These are phyloP conservation scores for Rhabdophis nuchalis DNA, from an alignment of 2,797 vertebrate genomes.

Conservation along the genomic window DNA sequence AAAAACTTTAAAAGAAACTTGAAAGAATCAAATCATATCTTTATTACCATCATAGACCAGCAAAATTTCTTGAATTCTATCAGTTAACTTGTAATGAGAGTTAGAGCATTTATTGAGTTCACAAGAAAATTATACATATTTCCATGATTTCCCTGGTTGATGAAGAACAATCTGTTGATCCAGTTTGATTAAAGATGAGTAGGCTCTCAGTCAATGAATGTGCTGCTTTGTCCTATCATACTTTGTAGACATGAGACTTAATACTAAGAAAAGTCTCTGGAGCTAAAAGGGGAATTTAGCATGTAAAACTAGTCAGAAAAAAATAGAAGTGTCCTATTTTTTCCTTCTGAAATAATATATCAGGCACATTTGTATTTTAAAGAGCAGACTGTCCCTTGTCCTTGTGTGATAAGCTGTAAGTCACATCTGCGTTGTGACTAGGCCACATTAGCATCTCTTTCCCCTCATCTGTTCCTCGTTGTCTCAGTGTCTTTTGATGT, in stretches of 20 bases:
- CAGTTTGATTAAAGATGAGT: neutral
- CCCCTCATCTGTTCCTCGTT: neutral
- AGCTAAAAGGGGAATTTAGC: neutral
- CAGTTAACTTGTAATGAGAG: neutral
- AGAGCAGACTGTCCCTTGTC: neutral
- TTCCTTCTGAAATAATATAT: neutral
- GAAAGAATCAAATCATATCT: neutral
- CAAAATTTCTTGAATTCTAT: neutral
- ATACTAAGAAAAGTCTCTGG: neutral
- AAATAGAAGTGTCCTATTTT: neutral
- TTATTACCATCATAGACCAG: neutral
- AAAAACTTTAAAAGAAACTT: neutral
- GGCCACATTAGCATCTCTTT: neutral
- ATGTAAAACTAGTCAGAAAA: neutral
- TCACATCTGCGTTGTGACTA: neutral
- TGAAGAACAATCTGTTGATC: neutral
- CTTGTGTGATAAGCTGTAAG: neutral
- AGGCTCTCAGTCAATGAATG: neutral
- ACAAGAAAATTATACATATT: neutral
- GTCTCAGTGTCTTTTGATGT: neutral
- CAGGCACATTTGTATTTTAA: neutral
- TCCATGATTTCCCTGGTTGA: neutral
- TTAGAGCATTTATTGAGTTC: neutral
- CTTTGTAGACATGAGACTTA: neutral
- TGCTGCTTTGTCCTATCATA: neutral